phyloP scores from a whole-genome alignment of 2,113 vertebrate genomes.

The Smithornis capensis region DNA sequence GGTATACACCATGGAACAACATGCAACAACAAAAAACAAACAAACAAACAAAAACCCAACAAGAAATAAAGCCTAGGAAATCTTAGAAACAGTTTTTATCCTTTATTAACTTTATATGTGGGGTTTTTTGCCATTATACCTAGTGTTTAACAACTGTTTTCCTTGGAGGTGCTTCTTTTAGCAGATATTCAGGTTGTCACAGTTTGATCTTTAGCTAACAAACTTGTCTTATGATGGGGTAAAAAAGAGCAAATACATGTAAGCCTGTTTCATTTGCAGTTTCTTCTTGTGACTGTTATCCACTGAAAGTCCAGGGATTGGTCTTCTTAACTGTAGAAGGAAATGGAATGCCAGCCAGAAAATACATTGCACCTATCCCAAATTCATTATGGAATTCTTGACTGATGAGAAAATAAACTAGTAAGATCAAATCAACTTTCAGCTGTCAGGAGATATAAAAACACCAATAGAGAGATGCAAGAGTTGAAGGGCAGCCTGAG shows the following conservation, averaged over 20 bases:
- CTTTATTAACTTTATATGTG: background rate
- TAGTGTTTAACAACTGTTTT: background rate
- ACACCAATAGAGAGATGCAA: background rate
- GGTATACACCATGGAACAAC: background rate
- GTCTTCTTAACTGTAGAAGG: background rate
- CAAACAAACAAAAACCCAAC: background rate
- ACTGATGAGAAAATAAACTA: background rate
- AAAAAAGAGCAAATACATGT: background rate
- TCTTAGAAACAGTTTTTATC: background rate
- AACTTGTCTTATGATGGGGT: background rate
- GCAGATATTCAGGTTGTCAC: background rate
- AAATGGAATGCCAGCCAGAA: background rate
- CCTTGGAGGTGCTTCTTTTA: background rate
- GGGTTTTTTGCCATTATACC: background rate
- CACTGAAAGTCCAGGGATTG: background rate
- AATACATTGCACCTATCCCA: background rate
- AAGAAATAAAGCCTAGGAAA: background rate
- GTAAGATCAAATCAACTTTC: background rate
- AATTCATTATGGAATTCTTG: background rate
- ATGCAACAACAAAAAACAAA: background rate
- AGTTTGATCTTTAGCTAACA: background rate
- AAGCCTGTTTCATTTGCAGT: background rate
- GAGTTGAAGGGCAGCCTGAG: background rate
- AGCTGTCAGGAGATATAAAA: background rate
- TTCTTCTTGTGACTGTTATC: background rate